A percentile compares a stretch with the other conserved stretches of the same genome.
Conservation (phyloP, 2,888 invertebrate species). For the Ypsolopha sequella region DNA sequence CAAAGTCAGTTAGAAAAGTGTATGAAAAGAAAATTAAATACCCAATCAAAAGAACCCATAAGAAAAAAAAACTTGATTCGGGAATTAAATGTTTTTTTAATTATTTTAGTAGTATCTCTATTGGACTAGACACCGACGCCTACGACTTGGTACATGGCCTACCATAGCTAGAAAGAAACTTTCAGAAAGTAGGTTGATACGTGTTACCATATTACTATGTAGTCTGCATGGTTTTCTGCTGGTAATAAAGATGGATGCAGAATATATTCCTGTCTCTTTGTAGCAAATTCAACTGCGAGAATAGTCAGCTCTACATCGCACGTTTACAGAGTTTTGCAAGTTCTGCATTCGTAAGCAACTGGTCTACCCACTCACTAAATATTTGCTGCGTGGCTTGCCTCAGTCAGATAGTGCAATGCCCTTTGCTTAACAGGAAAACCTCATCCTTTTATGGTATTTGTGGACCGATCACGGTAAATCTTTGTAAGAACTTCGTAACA, state of each 20-base stretch:
- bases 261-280: not conserved
- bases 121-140: too few relatives aligned
- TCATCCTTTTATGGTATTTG: not conserved
- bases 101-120: too few relatives aligned
- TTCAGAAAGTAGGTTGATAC: too few relatives aligned
- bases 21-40: too few relatives aligned
- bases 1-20: too few relatives aligned
- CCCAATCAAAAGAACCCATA: too few relatives aligned
- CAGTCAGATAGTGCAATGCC: not conserved
- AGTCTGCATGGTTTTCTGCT: not conserved
- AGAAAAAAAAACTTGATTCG: too few relatives aligned
- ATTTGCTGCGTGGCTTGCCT: not conserved
- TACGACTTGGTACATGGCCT: too few relatives aligned
- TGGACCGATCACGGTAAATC: too few relatives aligned
- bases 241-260: not conserved
- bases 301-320: not conserved
- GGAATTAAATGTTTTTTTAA: too few relatives aligned
- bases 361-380: not conserved
- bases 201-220: not conserved
- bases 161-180: too few relatives aligned
- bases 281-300: not conserved
- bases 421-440: not conserved
- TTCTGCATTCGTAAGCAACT: not conserved
- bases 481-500: too few relatives aligned
- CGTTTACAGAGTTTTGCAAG: not conserved